These are phyloP conservation scores for Steinernema carpocapsae DNA, from an alignment of 2,888 invertebrate genomes.

Conservation along the genomic window DNA sequence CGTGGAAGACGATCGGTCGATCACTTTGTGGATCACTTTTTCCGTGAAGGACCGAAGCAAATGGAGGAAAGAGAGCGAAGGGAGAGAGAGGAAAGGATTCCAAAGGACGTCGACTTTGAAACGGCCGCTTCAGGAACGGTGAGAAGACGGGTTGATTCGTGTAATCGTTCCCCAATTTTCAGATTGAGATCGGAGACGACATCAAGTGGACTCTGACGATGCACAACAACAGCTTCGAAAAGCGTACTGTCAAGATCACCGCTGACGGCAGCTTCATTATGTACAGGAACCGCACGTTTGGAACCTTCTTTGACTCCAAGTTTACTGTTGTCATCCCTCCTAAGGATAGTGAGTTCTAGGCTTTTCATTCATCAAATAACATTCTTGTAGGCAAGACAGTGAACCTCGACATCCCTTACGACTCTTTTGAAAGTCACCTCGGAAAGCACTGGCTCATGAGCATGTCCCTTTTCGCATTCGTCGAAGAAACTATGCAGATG, in stretches of 20 bases:
- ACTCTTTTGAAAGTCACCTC: slow-evolving; percentile 14
- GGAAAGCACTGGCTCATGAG: neutral
- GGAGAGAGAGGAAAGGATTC: no score
- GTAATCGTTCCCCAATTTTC: no score
- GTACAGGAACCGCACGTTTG: neutral
- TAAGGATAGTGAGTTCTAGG: neutral
- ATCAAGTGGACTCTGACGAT: neutral
- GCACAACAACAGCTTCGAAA: neutral
- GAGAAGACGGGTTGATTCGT: no score
- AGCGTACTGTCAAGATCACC: neutral
- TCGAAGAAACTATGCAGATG: slow-evolving; percentile 38
- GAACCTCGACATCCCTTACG: slow-evolving; percentile 2
- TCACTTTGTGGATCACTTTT: neutral
- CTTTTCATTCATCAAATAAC: neutral
- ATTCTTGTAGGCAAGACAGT: neutral
- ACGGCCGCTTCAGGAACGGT: no score
- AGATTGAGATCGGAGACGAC: slow-evolving; percentile 14
- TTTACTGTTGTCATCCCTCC: neutral
- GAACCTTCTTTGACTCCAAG: neutral
- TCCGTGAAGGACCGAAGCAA: no score
- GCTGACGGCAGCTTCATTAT: neutral
- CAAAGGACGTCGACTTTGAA: no score
- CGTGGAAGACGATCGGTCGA: slow-evolving; percentile 31
- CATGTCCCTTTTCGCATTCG: slow-evolving; percentile 18
- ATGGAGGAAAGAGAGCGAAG: no score